Conservation (phyloP, 1,140 invertebrate genomes). For the Drosophila neocordata region DNA sequence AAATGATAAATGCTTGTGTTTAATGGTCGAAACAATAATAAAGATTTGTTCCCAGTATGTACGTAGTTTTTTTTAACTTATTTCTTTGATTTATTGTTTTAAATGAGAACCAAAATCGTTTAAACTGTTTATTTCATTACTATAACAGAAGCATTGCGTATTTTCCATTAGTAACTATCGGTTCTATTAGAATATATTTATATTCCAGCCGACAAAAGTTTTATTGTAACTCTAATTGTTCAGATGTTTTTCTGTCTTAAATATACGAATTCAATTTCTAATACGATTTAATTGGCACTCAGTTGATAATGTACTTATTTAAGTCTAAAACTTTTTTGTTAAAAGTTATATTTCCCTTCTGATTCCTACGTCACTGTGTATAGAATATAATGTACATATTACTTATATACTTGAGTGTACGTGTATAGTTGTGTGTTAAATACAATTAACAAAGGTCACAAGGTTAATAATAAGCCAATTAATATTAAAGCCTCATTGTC, state of each 20-base stretch:
- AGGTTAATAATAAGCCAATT: constrained; percentile 63
- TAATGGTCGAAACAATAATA: constrained; percentile 9
- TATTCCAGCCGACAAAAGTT: no score
- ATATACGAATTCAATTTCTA: no score
- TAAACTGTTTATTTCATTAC: not conserved
- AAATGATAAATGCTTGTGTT: constrained; percentile 37
- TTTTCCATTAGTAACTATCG: not conserved
- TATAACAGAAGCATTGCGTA: not conserved
- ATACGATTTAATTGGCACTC: no score
- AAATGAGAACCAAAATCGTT: not conserved
- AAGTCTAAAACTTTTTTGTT: no score
- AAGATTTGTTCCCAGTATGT: constrained; percentile 14
- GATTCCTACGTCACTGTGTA: not conserved
- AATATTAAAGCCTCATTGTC: constrained; percentile 8
- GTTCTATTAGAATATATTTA: not conserved
- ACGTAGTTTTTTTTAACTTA: not conserved
- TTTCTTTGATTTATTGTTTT: not conserved
- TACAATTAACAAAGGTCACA: constrained; percentile 66
- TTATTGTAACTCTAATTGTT: no score
- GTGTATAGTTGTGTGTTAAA: constrained; percentile 27
- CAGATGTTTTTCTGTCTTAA: no score
- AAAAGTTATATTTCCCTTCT: no score
- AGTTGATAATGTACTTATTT: no score
- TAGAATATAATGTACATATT: not conserved
- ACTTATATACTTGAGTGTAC: constrained; percentile 6